phyloP scores from a whole-genome alignment of 2,797 vertebrate species.

The Choloepus didactylus region DNA sequence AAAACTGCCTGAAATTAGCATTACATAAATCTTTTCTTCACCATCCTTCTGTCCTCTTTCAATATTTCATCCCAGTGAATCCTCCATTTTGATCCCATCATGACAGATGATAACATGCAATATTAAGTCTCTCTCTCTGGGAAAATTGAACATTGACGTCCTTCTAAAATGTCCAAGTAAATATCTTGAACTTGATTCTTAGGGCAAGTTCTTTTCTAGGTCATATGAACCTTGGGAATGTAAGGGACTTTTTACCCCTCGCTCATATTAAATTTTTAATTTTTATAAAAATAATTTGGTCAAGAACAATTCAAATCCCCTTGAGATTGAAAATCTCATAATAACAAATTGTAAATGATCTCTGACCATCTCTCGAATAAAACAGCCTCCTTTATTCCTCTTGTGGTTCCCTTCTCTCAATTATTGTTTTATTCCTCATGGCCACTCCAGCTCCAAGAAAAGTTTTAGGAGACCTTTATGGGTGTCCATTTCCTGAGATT shows the following conservation, averaged over 20 bases:
- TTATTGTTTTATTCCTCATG: not conserved
- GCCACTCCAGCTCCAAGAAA: not conserved
- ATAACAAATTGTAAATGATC: not conserved
- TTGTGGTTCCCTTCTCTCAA: not conserved
- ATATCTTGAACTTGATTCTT: not conserved
- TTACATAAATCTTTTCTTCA: not conserved
- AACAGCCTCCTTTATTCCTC: not conserved
- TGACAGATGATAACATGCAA: not conserved
- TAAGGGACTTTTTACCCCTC: not conserved
- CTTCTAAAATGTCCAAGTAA: not conserved
- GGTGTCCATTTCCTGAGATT: slow-evolving; percentile 62
- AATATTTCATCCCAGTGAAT: not conserved
- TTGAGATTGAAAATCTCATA: not conserved
- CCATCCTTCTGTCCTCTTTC: not conserved
- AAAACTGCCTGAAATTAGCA: slow-evolving; percentile 36
- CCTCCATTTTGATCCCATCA: not conserved
- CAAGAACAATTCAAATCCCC: not conserved
- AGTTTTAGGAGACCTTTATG: not conserved
- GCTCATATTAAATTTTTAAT: not conserved
- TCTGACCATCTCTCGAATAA: not conserved
- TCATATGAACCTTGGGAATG: not conserved
- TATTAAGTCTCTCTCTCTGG: not conserved
- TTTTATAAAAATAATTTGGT: not conserved
- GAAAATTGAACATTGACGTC: slow-evolving; percentile 74
- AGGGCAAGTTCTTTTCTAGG: slow-evolving; percentile 9